phyloP scores from a whole-genome alignment of 2,113 vertebrate genomes.

The Halichoerus grypus region DNA sequence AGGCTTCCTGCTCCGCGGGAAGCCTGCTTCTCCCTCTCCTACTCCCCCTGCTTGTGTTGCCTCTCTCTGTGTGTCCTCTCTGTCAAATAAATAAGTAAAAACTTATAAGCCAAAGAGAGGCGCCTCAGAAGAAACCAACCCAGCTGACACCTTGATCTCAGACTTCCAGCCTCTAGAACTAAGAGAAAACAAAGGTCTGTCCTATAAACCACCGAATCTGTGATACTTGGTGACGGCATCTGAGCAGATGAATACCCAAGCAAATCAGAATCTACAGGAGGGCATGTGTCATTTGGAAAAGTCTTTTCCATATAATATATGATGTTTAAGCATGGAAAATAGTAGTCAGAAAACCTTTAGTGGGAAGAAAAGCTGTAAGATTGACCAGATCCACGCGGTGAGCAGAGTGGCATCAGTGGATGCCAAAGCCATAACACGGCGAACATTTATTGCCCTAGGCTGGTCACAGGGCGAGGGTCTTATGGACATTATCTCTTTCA shows the following conservation, averaged over 20 bases:
- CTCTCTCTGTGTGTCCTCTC: no score
- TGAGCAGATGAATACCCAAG: rapidly evolving
- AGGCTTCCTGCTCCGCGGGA: no score
- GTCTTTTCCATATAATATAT: neutral
- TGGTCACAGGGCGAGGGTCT: no score
- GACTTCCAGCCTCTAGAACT: neutral
- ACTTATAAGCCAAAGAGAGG: neutral
- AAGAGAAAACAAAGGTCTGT: neutral
- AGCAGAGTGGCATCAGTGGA: rapidly evolving
- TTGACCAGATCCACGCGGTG: rapidly evolving
- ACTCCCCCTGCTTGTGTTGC: no score
- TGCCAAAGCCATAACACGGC: rapidly evolving
- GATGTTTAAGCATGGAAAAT: neutral
- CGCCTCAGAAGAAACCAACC: neutral
- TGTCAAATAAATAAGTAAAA: no score
- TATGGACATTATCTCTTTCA: rapidly evolving
- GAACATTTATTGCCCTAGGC: rapidly evolving
- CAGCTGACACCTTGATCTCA: neutral
- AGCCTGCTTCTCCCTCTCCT: no score
- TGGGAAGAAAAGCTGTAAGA: neutral
- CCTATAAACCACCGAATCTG: neutral
- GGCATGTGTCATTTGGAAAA: neutral
- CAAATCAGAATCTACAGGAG: neutral
- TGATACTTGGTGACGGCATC: neutral
- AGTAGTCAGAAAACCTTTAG: neutral